Evolutionary conservation across 2,797 vertebrate species (phyloP).

Genomic region (Paedocypris micromegethes): DNA sequence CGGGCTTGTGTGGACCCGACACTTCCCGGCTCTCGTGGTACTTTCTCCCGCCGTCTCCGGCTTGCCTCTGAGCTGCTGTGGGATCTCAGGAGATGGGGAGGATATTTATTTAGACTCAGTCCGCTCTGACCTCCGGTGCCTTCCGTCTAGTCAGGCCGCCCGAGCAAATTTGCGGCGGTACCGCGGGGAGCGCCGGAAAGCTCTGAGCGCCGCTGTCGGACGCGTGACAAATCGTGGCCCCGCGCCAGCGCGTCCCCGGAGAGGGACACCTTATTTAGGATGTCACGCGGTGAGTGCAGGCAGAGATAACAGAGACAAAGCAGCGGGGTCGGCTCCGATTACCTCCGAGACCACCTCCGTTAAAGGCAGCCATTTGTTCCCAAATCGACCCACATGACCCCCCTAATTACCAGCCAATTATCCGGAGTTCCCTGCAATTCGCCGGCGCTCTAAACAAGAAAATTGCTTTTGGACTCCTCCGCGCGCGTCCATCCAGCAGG

Average conservation of each 20-base stretch:
- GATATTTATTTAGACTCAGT: slow-evolving; percentile 33
- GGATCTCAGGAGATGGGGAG: slow-evolving; percentile 20
- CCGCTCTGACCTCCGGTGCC: slow-evolving; percentile 21
- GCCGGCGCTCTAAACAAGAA: slow-evolving; percentile 51
- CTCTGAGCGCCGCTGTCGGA: slow-evolving; percentile 35
- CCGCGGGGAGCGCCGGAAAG: slow-evolving; percentile 15
- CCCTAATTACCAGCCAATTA: slow-evolving; percentile 87
- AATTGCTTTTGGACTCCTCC: slow-evolving; percentile 45
- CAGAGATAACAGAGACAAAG: slow-evolving; percentile 62
- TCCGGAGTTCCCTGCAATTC: slow-evolving; percentile 70
- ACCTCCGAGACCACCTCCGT: slow-evolving; percentile 75
- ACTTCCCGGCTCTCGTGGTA: slow-evolving; percentile 16
- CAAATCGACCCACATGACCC: slow-evolving; percentile 79
- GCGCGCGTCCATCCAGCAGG: slow-evolving; percentile 22
- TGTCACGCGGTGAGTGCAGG: slow-evolving; percentile 48
- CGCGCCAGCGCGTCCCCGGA: slow-evolving; percentile 36
- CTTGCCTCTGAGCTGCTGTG: slow-evolving; percentile 4
- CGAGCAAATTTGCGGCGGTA: slow-evolving; percentile 25
- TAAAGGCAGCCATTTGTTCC: slow-evolving; percentile 79
- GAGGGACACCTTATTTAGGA: slow-evolving; percentile 52
- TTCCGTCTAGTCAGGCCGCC: slow-evolving; percentile 15
- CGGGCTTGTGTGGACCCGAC: not conserved
- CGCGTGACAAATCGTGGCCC: slow-evolving; percentile 47
- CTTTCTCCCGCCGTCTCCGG: slow-evolving; percentile 9
- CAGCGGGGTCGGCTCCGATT: slow-evolving; percentile 67